Conservation (phyloP, 2,888 invertebrate species). For the Diploptera punctata region DNA sequence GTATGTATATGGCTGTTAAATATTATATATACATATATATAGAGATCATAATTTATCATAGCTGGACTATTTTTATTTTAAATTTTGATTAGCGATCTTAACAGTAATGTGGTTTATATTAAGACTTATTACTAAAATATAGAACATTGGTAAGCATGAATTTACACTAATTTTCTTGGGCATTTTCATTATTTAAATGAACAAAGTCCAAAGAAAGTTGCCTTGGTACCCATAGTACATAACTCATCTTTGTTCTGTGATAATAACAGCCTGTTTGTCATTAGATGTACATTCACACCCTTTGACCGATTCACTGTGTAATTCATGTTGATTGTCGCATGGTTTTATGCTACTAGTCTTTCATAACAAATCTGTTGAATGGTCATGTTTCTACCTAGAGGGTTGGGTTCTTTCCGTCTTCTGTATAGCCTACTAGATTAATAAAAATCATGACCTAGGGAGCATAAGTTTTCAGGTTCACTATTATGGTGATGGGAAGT, state of each 20-base stretch:
- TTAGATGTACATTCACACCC: conserved; percentile 24
- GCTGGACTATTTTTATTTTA: conserved; percentile 1
- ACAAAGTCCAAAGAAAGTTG: conserved; percentile 33
- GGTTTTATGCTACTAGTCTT: conserved; percentile 38
- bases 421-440: conserved; percentile 15
- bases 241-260: conserved; percentile 39
- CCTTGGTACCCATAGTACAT: conserved; percentile 39
- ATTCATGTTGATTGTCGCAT: conserved; percentile 30
- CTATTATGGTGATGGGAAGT: conserved; percentile 30
- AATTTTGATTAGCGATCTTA: conserved; percentile 17
- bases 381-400: conserved; percentile 17
- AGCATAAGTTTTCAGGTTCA: not conserved
- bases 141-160: not conserved
- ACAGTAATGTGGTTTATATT: not conserved
- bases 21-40: conserved; percentile 25
- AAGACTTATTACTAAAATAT: not conserved
- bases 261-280: conserved; percentile 31
- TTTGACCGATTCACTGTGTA: conserved; percentile 10
- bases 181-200: conserved; percentile 23
- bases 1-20: conserved; percentile 18
- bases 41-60: conserved; percentile 15
- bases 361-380: conserved; percentile 30
- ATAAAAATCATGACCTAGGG: conserved; percentile 7
- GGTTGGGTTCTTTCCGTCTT: conserved; percentile 18
- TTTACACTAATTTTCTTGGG: conserved; percentile 11